Base-by-base conservation (phyloP, 2,888 invertebrate genomes). In the Lumbricus terrestris region DNA sequence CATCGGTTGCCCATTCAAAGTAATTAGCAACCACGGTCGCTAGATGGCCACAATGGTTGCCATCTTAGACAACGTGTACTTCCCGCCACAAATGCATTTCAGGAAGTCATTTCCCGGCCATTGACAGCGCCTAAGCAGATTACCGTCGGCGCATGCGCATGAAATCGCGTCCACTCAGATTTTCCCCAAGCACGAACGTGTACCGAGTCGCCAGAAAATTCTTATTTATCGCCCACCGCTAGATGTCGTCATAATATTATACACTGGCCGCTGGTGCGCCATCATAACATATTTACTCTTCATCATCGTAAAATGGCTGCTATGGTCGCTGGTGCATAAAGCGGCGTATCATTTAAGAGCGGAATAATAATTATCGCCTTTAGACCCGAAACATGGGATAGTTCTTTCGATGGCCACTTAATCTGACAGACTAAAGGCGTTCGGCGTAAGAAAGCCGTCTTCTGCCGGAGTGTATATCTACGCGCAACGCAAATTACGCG, bases 81-180 rank as follows among this genome's bases (percentile, higher is more conserved):
- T 69, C 69, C 33, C 85, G 85, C 16, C 85, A 85, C 37, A 85
- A 85, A 85, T 85, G 85, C 85, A 85, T 85, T 85, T 85, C 85
- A 18, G 85, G 85, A 85, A 85, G 37, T 85, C 85, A 85, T 85
- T 85, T 85, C 23, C 35, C 37, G 35, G 34, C 85, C 85, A 85
- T 85, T 85, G 85, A 85, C 85, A 85, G 37, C 85, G 85, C 85
- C 85, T 85, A 85, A 85, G 85, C 85, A 23, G 35, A 85, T 85
- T 85, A 85, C n/a, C 69, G 69, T n/a, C 69, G 29, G 69, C 69
- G 69, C 69, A 29, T 69, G 69, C 69, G 69, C 69, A 69, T 69
- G 69, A 69, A n/a, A 69, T 69, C 69, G 69, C n/a, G 69, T 69
- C 69, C 69, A 69, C 69, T 69, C 69, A n/a, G 69, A 29, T 69